Conservation (phyloP, 2,888 invertebrate species). For the Phorcus lineatus region DNA sequence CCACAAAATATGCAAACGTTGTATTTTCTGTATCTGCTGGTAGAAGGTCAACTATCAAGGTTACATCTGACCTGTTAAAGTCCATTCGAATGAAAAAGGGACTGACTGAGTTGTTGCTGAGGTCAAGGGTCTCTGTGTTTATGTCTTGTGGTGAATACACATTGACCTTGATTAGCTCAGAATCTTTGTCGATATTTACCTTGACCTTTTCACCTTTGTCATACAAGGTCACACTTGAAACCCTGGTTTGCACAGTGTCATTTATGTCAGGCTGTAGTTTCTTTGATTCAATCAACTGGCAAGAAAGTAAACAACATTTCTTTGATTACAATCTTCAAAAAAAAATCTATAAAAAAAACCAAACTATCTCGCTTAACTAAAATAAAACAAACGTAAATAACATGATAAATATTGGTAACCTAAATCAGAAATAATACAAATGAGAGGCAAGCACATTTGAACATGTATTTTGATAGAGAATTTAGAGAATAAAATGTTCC, state of each 20-base stretch:
- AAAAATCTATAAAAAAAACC: no score
- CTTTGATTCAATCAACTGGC: constrained; percentile 33
- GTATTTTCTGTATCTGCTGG: constrained; percentile 19
- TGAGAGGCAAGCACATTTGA: no score
- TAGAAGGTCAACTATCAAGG: constrained; percentile 21
- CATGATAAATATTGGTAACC: no score
- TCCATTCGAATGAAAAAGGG: constrained; percentile 28
- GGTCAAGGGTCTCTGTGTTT: constrained; percentile 11
- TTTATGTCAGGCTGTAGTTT: constrained; percentile 31
- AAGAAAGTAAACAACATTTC: background rate
- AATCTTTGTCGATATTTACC: constrained; percentile 7
- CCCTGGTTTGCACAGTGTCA: constrained; percentile 19
- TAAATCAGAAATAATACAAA: no score
- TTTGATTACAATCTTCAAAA: no score
- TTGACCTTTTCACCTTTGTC: constrained; percentile 13
- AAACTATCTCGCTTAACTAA: no score
- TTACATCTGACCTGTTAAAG: constrained; percentile 29
- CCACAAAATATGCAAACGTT: constrained; percentile 31
- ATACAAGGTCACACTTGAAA: constrained; percentile 24
- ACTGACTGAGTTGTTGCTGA: constrained; percentile 24
- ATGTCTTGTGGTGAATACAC: background rate
- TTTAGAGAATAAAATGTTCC: no score
- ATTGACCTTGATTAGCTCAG: constrained; percentile 21
- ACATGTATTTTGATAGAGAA: no score
- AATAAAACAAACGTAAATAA: no score